These are phyloP conservation scores for Cryptoblepharus egeriae DNA, from an alignment of 2,797 vertebrate species.

Conservation along the genomic window DNA sequence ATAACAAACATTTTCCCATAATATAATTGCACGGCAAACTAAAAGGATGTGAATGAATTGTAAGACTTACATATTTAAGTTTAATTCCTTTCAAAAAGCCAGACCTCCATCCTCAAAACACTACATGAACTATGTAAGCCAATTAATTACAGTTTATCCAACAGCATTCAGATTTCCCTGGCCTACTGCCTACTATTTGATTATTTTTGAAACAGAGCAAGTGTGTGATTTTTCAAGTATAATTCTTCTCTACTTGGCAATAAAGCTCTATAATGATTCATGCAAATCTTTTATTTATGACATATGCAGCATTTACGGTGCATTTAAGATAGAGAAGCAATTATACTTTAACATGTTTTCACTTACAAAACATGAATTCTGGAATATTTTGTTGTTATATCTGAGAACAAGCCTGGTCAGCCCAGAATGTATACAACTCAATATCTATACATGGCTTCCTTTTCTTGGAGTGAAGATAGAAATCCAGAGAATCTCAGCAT, in stretches of 20 bases:
- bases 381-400: slow-evolving; percentile 12
- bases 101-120: neutral
- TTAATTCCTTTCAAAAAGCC: neutral
- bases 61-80: slow-evolving; percentile 9
- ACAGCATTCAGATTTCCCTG: slow-evolving; percentile 15
- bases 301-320: neutral
- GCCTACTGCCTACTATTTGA: slow-evolving; percentile 6
- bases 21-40: neutral
- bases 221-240: slow-evolving; percentile 19
- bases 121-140: slow-evolving; percentile 8
- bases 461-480: neutral
- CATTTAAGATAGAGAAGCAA: neutral
- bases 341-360: neutral
- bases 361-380: slow-evolving; percentile 42
- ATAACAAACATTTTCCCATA: neutral
- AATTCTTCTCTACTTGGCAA: slow-evolving; percentile 11
- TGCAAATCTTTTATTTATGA: slow-evolving; percentile 37
- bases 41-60: neutral
- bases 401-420: neutral
- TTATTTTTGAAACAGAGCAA: neutral
- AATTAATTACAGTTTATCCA: slow-evolving; percentile 30
- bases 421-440: neutral
- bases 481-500: neutral
- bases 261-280: slow-evolving; percentile 39
- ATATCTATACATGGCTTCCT: neutral